Evolutionary conservation across 2,888 invertebrate genomes (phyloP).

Genomic region (Rapana venosa): DNA sequence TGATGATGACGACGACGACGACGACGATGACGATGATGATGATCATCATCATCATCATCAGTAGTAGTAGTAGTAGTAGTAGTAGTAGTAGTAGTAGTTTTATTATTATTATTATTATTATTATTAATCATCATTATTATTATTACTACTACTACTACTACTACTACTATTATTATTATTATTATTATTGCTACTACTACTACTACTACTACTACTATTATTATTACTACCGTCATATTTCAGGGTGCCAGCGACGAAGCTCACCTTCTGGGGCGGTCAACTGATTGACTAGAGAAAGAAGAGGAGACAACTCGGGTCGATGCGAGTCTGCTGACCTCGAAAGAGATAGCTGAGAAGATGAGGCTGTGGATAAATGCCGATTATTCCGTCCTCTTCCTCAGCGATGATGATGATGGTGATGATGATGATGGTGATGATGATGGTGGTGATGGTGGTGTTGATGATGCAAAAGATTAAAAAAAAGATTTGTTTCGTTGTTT

Average conservation of each 20-base stretch:
- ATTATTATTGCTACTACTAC: no score
- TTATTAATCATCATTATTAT: no score
- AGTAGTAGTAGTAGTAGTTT: no score
- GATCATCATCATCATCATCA: no score
- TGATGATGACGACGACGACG: no score
- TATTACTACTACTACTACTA: no score
- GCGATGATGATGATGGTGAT: background rate
- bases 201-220: no score
- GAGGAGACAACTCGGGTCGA: background rate
- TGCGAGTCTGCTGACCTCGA: background rate
- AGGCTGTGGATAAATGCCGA: slow-evolving; percentile 9
- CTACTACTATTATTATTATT: no score
- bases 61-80: no score
- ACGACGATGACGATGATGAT: no score
- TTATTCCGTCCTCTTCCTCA: slow-evolving; percentile 3
- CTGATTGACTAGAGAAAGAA: slow-evolving; percentile 4
- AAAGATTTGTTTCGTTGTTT: background rate
- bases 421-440: background rate
- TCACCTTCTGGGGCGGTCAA: background rate
- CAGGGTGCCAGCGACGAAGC: slow-evolving; percentile 22
- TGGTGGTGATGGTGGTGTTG: background rate
- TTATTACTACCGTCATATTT: no score
- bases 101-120: no score
- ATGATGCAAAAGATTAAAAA: background rate
- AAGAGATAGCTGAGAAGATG: background rate